Conservation (phyloP, 1,140 invertebrate genomes). For the Zophobas atratus region DNA sequence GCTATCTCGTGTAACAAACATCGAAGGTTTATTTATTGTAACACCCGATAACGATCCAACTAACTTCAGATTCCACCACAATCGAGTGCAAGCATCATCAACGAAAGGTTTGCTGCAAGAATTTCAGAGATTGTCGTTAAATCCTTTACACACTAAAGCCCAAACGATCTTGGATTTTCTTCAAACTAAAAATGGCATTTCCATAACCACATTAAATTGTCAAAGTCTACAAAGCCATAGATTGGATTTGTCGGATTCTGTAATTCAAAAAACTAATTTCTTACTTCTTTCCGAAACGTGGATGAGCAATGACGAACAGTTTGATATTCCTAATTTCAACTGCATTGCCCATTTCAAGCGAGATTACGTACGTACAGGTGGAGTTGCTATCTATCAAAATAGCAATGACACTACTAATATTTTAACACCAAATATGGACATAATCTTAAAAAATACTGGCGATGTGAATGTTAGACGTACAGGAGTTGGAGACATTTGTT, state of each 20-base stretch:
- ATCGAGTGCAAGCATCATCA: neutral
- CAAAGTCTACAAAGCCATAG: neutral
- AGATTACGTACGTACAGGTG: too few species aligned
- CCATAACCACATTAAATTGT: neutral
- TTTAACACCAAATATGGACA: too few species aligned
- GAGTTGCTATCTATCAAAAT: too few species aligned
- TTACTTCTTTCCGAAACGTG: neutral
- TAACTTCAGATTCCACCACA: neutral
- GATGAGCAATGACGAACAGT: neutral
- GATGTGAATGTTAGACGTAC: too few species aligned
- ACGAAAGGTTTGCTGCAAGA: neutral
- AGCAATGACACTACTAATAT: too few species aligned
- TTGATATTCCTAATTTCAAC: neutral
- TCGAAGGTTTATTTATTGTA: neutral
- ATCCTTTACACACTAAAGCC: neutral
- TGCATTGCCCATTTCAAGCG: too few species aligned
- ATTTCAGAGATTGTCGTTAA: neutral
- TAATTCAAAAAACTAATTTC: neutral
- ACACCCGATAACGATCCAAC: neutral
- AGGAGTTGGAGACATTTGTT: too few species aligned
- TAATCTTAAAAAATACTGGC: too few species aligned
- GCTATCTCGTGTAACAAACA: neutral
- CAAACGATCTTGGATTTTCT: neutral
- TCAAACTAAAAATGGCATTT: neutral
- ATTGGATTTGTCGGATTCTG: neutral